Base-by-base conservation (phyloP, 2,797 vertebrate genomes). In the Diceros bicornis region DNA sequence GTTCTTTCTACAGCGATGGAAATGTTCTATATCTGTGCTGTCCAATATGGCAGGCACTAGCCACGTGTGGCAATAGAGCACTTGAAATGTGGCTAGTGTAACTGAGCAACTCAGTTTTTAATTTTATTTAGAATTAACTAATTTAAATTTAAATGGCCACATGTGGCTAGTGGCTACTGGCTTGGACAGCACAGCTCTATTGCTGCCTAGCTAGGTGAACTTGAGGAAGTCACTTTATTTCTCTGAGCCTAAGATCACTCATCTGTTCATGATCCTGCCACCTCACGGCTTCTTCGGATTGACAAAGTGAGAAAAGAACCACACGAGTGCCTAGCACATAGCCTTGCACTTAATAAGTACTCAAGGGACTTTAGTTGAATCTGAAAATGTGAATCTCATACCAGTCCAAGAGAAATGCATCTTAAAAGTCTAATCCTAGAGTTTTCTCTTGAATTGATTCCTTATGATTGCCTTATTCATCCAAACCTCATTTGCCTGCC, bases 361-460 rank as follows among this genome's bases (percentile, higher is more conserved):
- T 61, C 29, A 17, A 47, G 91, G 88, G 69, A 97, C 47, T 32
- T 87, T 4, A 62, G 64, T 32, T 47, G 44, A 89, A 83, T 89
- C 74, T 79, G 74, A 91, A 96, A 95, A 93, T 75, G 62, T 75
- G 89, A 94, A 78, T 89, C 55, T 96, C 7, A 18, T 83, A 78
- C 89, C 52, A 68, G 86, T 68, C 64, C 71, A 95, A 96, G 66
- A 84, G 41, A 98, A 91, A 95, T 66, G 50, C 21, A 34, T 52
- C 69, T 85, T 92, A 91, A 96, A 95, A 95, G 41, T 82, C 57
- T 62, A 92, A 85, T 90, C 84, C 90, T 85, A 57, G 21, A 61
- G 79, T 84, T 93, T 97, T 75, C 84, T 91, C 52, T 32, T 50
- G 79, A 97, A 94, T 89, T 93, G 91, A 92, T 95, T 95, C 84